Evolutionary conservation across 2,113 vertebrate species (phyloP), one percentile per base, ranked within the genome.

Genomic region (Boleophthalmus pectinirostris): DNA sequence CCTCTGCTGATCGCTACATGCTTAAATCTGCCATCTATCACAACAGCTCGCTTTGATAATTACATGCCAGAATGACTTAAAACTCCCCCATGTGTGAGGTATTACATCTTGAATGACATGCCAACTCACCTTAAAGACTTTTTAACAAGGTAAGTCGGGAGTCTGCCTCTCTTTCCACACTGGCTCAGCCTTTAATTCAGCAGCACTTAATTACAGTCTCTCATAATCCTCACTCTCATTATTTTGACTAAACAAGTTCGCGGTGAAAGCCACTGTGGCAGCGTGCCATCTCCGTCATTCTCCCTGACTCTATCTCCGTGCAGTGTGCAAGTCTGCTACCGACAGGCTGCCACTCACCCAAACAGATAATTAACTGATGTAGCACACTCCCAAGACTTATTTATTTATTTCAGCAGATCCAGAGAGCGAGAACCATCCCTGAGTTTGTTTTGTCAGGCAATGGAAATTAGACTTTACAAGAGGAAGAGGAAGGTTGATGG

Each of bases 61-160:
- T 91, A 93, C 92, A 91, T 87, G 90, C 88, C 90, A 90, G 90
- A 91, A 89, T 93, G 90, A 91, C 90, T 92, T 90, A 90, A 92
- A 92, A 91, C 84, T 83, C 82, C 83, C 68, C 68, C 5, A 84
- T 79, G 80, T 87, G 81, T 87, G 85, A 81, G 83, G 78, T 66
- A 75, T 85, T 80, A 69, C 86, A 79, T 75, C 60, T 85, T 85
- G 87, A 89, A 87, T 92, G 90, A 90, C 86, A 88, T 67, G 88
- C 88, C 89, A 82, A 71, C 91, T 90, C 91, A 92, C 90, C 86
- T 91, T 82, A 87, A 85, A 81, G 86, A 91, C 88, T 82, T 90
- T 89, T 87, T 83, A 90, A 88, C 87, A 89, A 81, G 78, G 83
- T 84, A 87, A 86, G 82, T 85, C 82, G 75, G 73, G 69, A 81